These are phyloP conservation scores for Ophiothrix spiculata DNA, from an alignment of 35 echinoderm and acorn worm species.

Conservation along the genomic window DNA sequence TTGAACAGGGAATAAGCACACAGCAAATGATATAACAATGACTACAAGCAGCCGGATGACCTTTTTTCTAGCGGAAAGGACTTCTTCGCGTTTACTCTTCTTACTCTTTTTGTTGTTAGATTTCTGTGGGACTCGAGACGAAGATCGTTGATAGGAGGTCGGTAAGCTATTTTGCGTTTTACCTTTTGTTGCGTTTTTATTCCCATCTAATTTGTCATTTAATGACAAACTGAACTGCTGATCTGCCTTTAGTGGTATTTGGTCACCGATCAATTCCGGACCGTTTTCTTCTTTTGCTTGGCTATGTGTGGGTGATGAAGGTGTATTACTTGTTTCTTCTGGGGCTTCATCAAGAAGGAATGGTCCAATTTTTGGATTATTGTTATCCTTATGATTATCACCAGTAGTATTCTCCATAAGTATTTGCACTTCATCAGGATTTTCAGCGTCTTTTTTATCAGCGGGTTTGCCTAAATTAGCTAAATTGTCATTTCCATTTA, in stretches of 20 bases:
- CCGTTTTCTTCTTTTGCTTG: background rate
- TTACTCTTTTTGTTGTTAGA: background rate
- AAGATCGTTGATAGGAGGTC: background rate
- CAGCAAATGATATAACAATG: constrained; percentile 70
- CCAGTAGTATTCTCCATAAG: background rate
- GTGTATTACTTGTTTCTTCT: constrained; percentile 5
- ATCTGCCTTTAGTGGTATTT: background rate
- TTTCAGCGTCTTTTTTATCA: background rate
- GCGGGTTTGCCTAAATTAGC: constrained; percentile 13
- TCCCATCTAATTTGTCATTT: background rate
- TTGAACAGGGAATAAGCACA: constrained; percentile 82
- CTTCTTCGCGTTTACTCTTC: constrained; percentile 61
- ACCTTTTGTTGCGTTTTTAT: background rate
- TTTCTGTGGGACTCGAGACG: background rate
- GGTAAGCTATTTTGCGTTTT: background rate
- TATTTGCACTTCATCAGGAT: constrained; percentile 5
- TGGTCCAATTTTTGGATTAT: constrained; percentile 52
- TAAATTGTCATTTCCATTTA: background rate
- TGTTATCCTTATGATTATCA: background rate
- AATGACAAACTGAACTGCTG: background rate
- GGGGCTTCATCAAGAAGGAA: constrained; percentile 65
- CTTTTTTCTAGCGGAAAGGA: constrained; percentile 69
- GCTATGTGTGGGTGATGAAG: background rate
- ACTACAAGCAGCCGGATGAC: constrained; percentile 71
- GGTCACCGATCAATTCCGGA: background rate